These are phyloP conservation scores for Pocillopora damicornis DNA, from an alignment of 64 coral and sea anemone species.

Conservation along the genomic window DNA sequence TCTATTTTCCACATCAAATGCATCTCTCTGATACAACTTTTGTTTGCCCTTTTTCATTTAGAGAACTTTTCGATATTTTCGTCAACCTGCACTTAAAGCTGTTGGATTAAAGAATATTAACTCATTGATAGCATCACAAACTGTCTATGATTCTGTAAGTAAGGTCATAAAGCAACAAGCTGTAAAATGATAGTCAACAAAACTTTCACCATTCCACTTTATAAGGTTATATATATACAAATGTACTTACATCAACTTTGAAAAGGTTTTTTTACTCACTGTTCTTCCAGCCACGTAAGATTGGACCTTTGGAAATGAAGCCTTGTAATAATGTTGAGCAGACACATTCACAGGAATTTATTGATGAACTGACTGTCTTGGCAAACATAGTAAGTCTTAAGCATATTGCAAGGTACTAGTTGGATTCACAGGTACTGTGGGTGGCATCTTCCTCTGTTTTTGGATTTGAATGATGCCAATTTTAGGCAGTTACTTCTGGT, in stretches of 20 bases:
- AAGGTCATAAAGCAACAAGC: neutral
- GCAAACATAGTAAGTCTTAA: conserved; percentile 32
- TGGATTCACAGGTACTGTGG: too few species aligned
- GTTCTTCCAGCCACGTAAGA: conserved; percentile 50
- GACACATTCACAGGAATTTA: conserved; percentile 48
- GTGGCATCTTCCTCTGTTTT: too few species aligned
- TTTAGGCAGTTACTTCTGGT: too few species aligned
- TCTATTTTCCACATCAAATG: neutral
- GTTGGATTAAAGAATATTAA: conserved; percentile 62
- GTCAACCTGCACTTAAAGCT: conserved; percentile 17
- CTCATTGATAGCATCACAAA: conserved; percentile 24
- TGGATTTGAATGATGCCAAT: too few species aligned
- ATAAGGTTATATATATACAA: too few species aligned
- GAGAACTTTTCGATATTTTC: conserved; percentile 58
- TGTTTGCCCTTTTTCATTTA: conserved; percentile 30
- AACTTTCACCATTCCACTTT: too few species aligned
- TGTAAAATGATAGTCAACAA: neutral
- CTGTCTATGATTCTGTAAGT: conserved; percentile 37
- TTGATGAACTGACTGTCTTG: conserved; percentile 28
- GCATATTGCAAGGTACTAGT: too few species aligned
- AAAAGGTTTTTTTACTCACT: neutral
- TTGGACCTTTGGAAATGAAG: conserved; percentile 65
- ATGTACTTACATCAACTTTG: too few species aligned
- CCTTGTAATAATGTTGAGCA: conserved; percentile 62
- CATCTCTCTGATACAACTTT: neutral